Base-by-base conservation (phyloP, 2,113 vertebrate species). In the Eolophus roseicapilla region DNA sequence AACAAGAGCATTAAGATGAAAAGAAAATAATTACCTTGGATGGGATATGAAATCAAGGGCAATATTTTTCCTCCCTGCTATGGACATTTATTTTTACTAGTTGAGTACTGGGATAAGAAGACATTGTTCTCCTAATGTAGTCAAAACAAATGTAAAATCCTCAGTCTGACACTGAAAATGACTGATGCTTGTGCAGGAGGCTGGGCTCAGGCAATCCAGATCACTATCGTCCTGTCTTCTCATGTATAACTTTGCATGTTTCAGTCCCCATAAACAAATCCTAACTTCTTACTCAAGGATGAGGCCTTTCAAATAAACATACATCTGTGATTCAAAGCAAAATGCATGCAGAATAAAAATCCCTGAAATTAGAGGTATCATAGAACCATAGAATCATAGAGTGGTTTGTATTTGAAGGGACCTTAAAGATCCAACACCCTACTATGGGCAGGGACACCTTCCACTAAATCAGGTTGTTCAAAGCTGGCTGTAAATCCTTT, bases 21-120 rank as follows among this genome's bases (percentile, higher is more conserved):
- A 89, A 91, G 77, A 95, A 93, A 97, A 96, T 94, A 93, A 97
- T 96, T 97, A 91, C 81, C 78, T 93, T 83, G 81, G 79, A 88
- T 86, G 35, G 79, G 57, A 87, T 95, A 96, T 49, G 46, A 90
- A 97, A 69, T 84, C 47, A 95, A 97, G 80, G 75, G 83, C 88
- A 89, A 64, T 90, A 92, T 97, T 97, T 96, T 95, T 82, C 80
- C 64, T 97, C 82, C 73, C 88, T 92, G 81, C 79, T 96, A 82
- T 53, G 79, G 91, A 57, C 86, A 90, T 91, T 91, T 92, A 80
- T 92, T 97, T 96, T 95, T 95, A 82, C 86, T 96, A 94, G 85
- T 80, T 92, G 93, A 93, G 88, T 86, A 50, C 93, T 59, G 67
- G 77, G 82, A 95, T 97, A 96, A 97, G 88, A 78, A 96, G 79